A percentile compares a stretch with the other conserved stretches of the same genome.
Conservation (phyloP, 2,888 invertebrate species). For the Cataglyphis altisquamis region DNA sequence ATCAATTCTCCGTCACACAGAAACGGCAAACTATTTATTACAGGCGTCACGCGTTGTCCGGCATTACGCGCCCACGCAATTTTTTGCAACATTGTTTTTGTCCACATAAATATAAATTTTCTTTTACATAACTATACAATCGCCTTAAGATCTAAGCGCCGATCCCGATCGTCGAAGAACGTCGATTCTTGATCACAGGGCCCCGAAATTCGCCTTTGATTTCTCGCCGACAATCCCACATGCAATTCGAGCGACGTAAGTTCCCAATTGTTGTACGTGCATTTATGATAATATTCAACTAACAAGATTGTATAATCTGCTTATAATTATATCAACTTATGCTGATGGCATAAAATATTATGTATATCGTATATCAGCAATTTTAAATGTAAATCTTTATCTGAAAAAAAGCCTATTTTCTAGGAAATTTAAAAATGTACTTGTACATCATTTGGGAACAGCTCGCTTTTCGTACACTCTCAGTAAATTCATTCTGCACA, state of each 20-base stretch:
- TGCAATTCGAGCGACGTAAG: not conserved
- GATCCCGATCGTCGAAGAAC: constrained; percentile 26
- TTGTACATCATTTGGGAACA: constrained; percentile 26
- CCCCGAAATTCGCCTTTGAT: constrained; percentile 42
- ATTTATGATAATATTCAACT: not conserved
- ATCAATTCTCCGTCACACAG: constrained; percentile 55
- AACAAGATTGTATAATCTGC: not conserved
- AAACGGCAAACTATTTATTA: constrained; percentile 35
- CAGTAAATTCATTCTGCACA: constrained; percentile 24
- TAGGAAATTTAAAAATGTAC: not conserved
- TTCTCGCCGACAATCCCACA: constrained; percentile 1
- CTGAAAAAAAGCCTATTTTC: not conserved
- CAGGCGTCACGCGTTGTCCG: not conserved
- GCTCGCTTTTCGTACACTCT: constrained; percentile 33
- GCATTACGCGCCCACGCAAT: constrained; percentile 68
- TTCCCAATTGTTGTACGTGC: not conserved
- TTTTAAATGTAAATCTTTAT: not conserved
- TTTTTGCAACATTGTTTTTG: constrained; percentile 72
- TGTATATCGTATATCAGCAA: not conserved
- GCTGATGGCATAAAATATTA: not conserved
- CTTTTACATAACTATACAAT: constrained; percentile 35
- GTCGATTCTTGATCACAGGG: constrained; percentile 44
- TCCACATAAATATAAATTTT: constrained; percentile 47
- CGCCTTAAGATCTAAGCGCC: constrained; percentile 71
- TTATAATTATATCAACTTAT: not conserved